phyloP scores from a whole-genome alignment of 2,888 invertebrate genomes.

The Brachyptera risi region DNA sequence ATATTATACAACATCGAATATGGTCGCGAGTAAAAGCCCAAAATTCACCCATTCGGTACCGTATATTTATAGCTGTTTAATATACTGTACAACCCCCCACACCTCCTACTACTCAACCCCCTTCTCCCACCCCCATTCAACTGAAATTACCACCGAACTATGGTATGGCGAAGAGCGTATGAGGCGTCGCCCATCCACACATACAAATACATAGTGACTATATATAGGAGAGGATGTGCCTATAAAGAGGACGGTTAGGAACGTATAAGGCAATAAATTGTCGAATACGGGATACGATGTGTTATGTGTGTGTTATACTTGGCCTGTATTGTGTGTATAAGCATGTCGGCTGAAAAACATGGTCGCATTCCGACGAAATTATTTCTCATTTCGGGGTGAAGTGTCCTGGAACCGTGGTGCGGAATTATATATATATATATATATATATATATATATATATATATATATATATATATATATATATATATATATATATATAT shows the following conservation, averaged over 20 bases:
- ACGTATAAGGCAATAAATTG: constrained; percentile 10
- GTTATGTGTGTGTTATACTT: background rate
- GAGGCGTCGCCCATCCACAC: no score
- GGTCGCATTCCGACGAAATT: no score
- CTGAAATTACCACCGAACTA: background rate
- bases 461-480: no score
- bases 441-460: no score
- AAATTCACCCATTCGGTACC: constrained; percentile 25
- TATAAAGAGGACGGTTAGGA: background rate
- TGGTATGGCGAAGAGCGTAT: background rate
- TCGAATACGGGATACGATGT: constrained; percentile 17
- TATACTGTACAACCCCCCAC: constrained; percentile 27
- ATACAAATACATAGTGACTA: background rate
- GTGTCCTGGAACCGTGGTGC: no score
- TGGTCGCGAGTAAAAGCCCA: constrained; percentile 1
- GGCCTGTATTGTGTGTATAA: background rate
- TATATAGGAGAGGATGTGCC: no score
- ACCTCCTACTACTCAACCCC: no score
- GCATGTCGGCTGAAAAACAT: no score
- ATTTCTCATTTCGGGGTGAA: no score
- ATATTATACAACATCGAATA: background rate
- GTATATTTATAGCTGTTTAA: constrained; percentile 31
- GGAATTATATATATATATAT: no score
- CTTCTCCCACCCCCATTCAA: no score
- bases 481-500: no score